Evolutionary conservation across 2,888 invertebrate species (phyloP).

Genomic region (Creontiades dilutus): DNA sequence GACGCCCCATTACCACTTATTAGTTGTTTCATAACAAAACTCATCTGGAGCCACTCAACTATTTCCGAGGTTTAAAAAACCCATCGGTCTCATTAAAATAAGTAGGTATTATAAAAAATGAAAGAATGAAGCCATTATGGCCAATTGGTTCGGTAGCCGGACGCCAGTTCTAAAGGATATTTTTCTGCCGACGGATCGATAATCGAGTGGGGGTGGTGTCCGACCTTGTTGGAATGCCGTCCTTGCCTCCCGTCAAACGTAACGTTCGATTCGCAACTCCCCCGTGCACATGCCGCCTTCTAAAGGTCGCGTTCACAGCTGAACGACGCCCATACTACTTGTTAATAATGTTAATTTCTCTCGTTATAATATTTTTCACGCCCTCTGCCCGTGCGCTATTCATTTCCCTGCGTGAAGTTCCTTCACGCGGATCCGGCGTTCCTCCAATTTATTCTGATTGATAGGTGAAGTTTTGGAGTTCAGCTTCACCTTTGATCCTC

Average conservation of each 20-base stretch:
- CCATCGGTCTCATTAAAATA: not conserved
- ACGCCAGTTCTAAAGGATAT: not conserved
- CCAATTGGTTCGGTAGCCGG: constrained; percentile 13
- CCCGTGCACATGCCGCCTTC: constrained; percentile 51
- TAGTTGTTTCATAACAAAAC: not conserved
- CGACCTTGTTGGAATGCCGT: constrained; percentile 43
- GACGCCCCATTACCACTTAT: constrained; percentile 22
- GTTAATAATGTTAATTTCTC: constrained; percentile 25
- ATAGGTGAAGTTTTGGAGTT: too few relatives aligned
- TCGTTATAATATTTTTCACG: constrained; percentile 14
- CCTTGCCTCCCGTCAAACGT: constrained; percentile 54
- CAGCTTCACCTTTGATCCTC: too few relatives aligned
- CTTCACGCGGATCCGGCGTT: not conserved
- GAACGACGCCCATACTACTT: constrained; percentile 48
- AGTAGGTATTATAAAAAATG: not conserved
- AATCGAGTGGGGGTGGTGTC: constrained; percentile 59
- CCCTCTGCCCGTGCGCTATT: not conserved
- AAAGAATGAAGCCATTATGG: not conserved
- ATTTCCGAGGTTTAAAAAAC: not conserved
- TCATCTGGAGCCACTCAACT: not conserved
- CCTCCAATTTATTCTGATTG: not conserved
- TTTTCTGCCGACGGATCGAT: constrained; percentile 28
- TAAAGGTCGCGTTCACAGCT: constrained; percentile 58
- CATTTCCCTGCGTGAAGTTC: not conserved
- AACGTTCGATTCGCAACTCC: constrained; percentile 51